Conservation (phyloP, 1,140 invertebrate genomes). For the Mizuhopecten yessoensis region DNA sequence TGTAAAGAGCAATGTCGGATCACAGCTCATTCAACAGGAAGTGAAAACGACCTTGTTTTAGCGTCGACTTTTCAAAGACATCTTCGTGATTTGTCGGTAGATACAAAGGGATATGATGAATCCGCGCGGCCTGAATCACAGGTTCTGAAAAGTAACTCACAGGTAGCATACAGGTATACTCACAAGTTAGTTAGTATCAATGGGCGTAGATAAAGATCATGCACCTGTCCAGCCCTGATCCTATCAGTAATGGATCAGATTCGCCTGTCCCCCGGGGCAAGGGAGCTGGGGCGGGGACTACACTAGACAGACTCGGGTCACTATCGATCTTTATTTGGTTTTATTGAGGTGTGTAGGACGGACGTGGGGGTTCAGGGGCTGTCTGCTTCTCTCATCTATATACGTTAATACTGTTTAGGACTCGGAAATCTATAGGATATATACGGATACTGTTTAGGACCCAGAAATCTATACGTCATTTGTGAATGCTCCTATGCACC, state of each 20-base stretch:
- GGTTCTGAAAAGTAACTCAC: neutral
- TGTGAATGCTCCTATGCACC: neutral
- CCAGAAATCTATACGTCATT: neutral
- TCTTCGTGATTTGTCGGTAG: neutral
- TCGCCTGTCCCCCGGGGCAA: slow-evolving; percentile 5
- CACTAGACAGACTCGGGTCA: neutral
- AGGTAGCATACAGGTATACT: neutral
- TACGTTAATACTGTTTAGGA: too few species aligned
- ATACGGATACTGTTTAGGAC: neutral
- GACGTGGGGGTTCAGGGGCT: neutral
- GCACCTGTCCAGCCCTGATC: neutral
- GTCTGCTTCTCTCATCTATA: neutral
- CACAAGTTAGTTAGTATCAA: neutral
- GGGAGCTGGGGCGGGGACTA: neutral
- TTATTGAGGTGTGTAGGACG: neutral
- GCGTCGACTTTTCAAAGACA: neutral
- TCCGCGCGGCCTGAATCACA: neutral
- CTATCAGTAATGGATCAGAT: slow-evolving; percentile 32
- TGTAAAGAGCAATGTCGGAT: too few species aligned
- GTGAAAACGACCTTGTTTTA: neutral
- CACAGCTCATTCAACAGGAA: slow-evolving; percentile 22
- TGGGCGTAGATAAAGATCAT: slow-evolving; percentile 17
- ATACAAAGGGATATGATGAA: slow-evolving; percentile 27
- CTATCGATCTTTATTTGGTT: neutral
- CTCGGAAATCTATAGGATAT: neutral